A percentile compares a stretch with the other conserved stretches of the same genome.
These are phyloP conservation scores for Paramormyrops kingsleyae DNA, from an alignment of 2,113 vertebrate species.

Conservation along the genomic window DNA sequence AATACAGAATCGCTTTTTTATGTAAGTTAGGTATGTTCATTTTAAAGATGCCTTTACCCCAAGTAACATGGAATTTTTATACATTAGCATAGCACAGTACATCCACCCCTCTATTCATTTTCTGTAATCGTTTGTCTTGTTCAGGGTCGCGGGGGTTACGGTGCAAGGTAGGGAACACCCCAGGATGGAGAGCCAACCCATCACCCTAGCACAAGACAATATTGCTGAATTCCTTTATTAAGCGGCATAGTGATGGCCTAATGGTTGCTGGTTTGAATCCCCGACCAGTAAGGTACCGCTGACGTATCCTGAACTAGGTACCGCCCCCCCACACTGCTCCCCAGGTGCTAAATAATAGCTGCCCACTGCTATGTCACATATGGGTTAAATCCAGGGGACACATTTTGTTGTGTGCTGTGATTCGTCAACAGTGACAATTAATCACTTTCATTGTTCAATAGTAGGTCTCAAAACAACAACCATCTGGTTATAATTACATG, in stretches of 20 bases:
- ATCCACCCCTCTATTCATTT: neutral
- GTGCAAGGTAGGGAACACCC: neutral
- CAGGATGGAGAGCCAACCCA: neutral
- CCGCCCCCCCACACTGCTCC: no score
- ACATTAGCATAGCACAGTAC: neutral
- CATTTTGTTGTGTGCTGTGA: neutral
- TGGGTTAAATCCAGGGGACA: no score
- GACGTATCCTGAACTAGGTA: neutral
- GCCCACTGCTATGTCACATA: no score
- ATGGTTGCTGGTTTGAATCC: neutral
- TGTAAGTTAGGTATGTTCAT: neutral
- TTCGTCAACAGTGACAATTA: neutral
- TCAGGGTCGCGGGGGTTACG: neutral
- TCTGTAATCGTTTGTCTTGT: neutral
- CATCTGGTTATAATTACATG: neutral
- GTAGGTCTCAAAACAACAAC: neutral
- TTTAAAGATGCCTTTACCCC: neutral
- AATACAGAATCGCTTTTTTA: neutral
- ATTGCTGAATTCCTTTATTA: neutral
- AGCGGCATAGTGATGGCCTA: neutral
- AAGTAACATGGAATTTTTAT: neutral
- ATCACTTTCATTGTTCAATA: neutral
- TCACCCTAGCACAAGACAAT: neutral
- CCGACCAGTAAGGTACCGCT: neutral
- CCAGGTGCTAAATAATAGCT: neutral